Base-by-base conservation (phyloP, 2,888 invertebrate species). In the Rhogogaster chlorosoma region DNA sequence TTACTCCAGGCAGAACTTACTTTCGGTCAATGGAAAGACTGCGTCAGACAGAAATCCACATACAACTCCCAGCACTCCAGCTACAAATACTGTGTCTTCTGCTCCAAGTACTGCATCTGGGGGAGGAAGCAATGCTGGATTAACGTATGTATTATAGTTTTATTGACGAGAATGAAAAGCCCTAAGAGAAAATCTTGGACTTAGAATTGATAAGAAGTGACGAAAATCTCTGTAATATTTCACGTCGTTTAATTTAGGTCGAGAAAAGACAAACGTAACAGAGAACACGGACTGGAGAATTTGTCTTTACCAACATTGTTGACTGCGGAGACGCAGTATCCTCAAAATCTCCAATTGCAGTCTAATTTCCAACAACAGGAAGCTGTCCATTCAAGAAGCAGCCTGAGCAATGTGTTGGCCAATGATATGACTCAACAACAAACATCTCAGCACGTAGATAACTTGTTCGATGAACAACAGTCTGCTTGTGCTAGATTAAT, bases 1-100 rank as follows among this genome's bases (percentile, higher is more conserved):
- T 93, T 98, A 98, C 93, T 98, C 98, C 57, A 96, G 98, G 83
- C 98, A 98, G 94, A 98, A 98, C 93, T 95, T 98, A 85, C 95
- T 98, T 73, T 97, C 97, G 64, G 96, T 96, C 84, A 95, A 94
- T 91, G 95, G 95, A 91, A 97, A 97, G 94, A 96, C 96, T 45
- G 83, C 88, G 36, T 88, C 88, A 9, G 92, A 92, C 32, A 75
- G 75, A 32, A 83, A 83, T 22, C 88, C 42, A 73, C 87, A 42
- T 26, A 67, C 83, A 32, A 70, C 70, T 26, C 42, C 86, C 88
- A 45, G 89, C 88, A 67, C 83, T 75, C 83, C 89, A 67, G 85
- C 89, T 53, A 86, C 87, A 77, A 91, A 89, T 87, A 86, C 91
- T 18, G 85, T 45, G 9, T 83, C 83, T 67, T 67, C 83, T 10